Evolutionary conservation across 2,888 invertebrate genomes (phyloP).

Genomic region (Azorinus chamasolen): DNA sequence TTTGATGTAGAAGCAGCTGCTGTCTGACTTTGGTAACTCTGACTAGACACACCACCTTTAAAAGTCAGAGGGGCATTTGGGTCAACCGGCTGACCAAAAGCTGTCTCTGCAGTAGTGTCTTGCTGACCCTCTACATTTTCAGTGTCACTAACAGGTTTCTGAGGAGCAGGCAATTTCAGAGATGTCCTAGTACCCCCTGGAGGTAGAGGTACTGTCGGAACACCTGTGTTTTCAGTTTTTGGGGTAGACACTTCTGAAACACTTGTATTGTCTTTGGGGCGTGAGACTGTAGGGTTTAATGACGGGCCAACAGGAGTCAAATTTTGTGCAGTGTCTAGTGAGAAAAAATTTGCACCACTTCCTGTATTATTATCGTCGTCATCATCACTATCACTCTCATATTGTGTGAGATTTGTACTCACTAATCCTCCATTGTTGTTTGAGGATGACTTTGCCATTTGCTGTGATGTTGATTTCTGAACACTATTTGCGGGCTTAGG

Average conservation of each 20-base stretch:
- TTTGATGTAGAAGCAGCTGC: slow-evolving; percentile 3
- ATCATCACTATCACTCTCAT: slow-evolving; percentile 78
- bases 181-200: slow-evolving; percentile 36
- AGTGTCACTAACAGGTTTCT: slow-evolving; percentile 10
- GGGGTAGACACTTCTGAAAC: neutral
- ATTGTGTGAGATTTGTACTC: slow-evolving; percentile 52
- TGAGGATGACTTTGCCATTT: neutral
- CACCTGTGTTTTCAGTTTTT: slow-evolving; percentile 18
- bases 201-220: slow-evolving; percentile 50
- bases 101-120: neutral
- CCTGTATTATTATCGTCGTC: slow-evolving; percentile 51
- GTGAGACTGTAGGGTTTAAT: no score
- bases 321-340: slow-evolving; percentile 35
- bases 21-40: slow-evolving; percentile 8
- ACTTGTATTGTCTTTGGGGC: no score
- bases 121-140: neutral
- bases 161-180: slow-evolving; percentile 57
- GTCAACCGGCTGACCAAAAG: slow-evolving; percentile 13
- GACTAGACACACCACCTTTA: slow-evolving; percentile 53
- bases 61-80: slow-evolving; percentile 63
- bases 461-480: neutral
- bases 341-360: slow-evolving; percentile 68
- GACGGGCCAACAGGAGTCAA: no score
- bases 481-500: slow-evolving; percentile 22
- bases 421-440: slow-evolving; percentile 11